Evolutionary conservation across 2,797 vertebrate species (phyloP).

Genomic region (Muscicapa comitata): DNA sequence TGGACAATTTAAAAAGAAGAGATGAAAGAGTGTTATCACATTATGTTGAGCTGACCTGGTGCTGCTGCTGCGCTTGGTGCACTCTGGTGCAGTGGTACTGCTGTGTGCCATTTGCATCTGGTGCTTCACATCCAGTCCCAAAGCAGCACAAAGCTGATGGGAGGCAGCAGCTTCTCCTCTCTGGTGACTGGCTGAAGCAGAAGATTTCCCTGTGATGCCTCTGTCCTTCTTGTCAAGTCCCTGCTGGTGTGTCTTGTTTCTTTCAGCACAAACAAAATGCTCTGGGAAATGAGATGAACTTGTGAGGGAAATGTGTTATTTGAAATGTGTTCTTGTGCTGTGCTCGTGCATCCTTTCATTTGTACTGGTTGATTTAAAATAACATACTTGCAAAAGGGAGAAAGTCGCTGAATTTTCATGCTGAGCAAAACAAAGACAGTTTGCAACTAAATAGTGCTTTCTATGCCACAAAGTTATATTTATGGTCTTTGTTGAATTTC

Average conservation of each 20-base stretch:
- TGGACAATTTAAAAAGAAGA: background rate
- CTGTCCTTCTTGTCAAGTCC: background rate
- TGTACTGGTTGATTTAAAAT: background rate
- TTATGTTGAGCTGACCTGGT: background rate
- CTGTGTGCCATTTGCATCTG: background rate
- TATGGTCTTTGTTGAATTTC: background rate
- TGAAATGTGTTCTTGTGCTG: background rate
- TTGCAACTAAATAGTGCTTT: background rate
- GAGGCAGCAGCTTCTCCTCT: background rate
- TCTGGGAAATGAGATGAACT: background rate
- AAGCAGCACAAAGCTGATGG: background rate
- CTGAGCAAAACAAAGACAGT: background rate
- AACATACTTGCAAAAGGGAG: background rate
- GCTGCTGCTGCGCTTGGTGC: background rate
- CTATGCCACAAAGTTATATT: background rate
- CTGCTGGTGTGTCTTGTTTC: background rate
- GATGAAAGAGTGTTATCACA: background rate
- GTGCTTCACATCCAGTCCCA: background rate
- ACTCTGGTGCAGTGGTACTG: accelerated
- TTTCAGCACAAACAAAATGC: background rate
- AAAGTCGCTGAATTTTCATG: background rate
- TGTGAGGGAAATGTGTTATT: background rate
- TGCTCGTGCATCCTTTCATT: background rate
- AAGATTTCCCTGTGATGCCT: background rate
- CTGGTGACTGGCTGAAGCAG: background rate